Conservation (phyloP, 2,797 vertebrate species). For the Myotis findleyi region DNA sequence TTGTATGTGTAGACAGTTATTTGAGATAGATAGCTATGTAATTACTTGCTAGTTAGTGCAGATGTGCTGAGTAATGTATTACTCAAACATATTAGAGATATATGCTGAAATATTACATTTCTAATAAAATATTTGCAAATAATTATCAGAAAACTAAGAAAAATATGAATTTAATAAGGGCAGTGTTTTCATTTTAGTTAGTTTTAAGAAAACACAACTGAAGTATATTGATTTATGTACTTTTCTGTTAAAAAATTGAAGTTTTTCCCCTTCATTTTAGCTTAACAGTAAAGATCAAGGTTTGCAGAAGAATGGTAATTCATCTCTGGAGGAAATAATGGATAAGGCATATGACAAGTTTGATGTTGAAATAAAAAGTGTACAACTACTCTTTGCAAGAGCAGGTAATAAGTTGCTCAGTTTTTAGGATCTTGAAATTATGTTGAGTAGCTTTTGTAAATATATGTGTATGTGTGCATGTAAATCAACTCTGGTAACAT, state of each 20-base stretch:
- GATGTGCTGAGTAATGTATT: neutral
- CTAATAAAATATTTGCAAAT: neutral
- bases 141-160: constrained; percentile 5
- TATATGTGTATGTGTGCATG: neutral
- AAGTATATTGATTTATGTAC: neutral
- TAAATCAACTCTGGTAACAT: neutral
- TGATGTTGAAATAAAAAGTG: constrained; percentile 92
- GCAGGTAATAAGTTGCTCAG: constrained; percentile 87
- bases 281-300: constrained; percentile 93
- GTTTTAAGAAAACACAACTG: constrained; percentile 5
- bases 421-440: neutral
- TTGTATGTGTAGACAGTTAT: neutral
- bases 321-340: constrained; percentile 97
- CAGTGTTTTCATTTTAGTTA: neutral
- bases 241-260: constrained; percentile 59
- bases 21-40: neutral
- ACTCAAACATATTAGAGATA: neutral
- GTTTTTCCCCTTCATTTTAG: constrained; percentile 83
- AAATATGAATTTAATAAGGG: constrained; percentile 9
- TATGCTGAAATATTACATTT: neutral
- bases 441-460: neutral
- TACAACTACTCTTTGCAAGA: constrained; percentile 95
- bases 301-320: constrained; percentile 85
- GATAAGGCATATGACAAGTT: constrained; percentile 97
- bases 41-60: neutral